Percentiles rank a stretch among this genome's conserved stretches.
These are phyloP conservation scores for Danio rerio DNA, from an alignment of 2,113 vertebrate species.

Conservation along the genomic window DNA sequence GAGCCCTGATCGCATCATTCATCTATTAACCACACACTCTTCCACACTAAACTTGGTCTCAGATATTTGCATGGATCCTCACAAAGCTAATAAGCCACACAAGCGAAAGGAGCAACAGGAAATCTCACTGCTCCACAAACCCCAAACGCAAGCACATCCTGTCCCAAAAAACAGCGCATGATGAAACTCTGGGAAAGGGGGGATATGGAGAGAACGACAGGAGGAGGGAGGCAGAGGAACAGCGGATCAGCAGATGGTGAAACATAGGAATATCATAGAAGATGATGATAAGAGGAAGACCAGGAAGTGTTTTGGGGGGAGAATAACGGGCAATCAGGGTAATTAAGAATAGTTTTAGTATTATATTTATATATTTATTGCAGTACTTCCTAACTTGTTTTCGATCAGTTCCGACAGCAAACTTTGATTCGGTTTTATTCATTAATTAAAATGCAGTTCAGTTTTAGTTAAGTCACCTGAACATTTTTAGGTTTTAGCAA, in stretches of 20 bases:
- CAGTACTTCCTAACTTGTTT: neutral
- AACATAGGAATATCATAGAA: slow-evolving; percentile 10
- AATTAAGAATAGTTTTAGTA: neutral
- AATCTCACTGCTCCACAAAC: slow-evolving; percentile 37
- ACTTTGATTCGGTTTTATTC: too few relatives aligned
- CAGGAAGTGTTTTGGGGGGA: slow-evolving; percentile 15
- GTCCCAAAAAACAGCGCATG: slow-evolving; percentile 48
- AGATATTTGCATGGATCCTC: slow-evolving; percentile 28
- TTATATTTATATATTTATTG: neutral
- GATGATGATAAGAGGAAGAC: slow-evolving; percentile 1
- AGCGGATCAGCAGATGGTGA: slow-evolving; percentile 47
- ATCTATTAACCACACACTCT: neutral
- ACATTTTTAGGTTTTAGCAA: too few relatives aligned
- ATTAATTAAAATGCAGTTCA: too few relatives aligned
- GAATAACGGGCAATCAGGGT: neutral
- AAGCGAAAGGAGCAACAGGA: slow-evolving; percentile 37
- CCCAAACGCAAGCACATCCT: slow-evolving; percentile 54
- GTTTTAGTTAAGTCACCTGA: too few relatives aligned
- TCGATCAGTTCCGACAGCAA: too few relatives aligned
- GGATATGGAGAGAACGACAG: neutral
- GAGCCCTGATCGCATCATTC: neutral
- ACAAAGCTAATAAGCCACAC: slow-evolving; percentile 21
- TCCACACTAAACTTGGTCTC: neutral
- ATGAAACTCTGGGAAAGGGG: slow-evolving; percentile 57
- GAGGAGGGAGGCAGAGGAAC: slow-evolving; percentile 20